Evolutionary conservation across 2,113 vertebrate genomes (phyloP).

Genomic region (Anser brachyrhynchus): DNA sequence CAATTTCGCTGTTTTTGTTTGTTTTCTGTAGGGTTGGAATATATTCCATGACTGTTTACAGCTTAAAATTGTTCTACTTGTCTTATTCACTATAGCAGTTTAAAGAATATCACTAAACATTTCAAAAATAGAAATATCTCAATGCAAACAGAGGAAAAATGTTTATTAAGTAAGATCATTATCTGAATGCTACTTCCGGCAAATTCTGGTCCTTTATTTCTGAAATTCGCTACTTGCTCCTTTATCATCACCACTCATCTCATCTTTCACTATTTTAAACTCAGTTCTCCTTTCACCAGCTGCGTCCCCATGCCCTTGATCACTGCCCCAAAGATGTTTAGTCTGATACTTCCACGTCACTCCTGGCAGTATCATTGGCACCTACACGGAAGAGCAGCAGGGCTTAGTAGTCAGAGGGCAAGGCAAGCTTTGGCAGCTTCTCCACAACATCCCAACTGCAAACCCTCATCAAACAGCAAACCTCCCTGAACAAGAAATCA

Average conservation of each 20-base stretch:
- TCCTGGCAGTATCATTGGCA: background rate
- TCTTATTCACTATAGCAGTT: background rate
- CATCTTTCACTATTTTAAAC: background rate
- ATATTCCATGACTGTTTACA: background rate
- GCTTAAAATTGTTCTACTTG: background rate
- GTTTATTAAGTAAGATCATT: background rate
- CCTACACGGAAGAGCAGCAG: background rate
- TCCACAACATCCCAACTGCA: background rate
- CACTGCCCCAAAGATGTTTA: background rate
- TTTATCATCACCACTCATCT: background rate
- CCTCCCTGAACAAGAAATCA: background rate
- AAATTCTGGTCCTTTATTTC: background rate
- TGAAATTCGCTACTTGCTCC: background rate
- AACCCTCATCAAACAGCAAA: background rate
- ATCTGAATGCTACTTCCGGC: background rate
- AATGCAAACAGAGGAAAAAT: background rate
- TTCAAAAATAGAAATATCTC: background rate
- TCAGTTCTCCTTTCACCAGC: background rate
- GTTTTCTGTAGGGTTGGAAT: background rate
- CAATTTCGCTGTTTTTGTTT: background rate
- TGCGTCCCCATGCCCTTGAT: background rate
- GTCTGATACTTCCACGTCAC: background rate
- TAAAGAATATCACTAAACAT: background rate
- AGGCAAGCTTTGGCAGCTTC: background rate
- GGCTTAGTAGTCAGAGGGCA: background rate